Evolutionary conservation across 64 coral and sea anemone genomes (phyloP).

Genomic region (Acropora tenuis): DNA sequence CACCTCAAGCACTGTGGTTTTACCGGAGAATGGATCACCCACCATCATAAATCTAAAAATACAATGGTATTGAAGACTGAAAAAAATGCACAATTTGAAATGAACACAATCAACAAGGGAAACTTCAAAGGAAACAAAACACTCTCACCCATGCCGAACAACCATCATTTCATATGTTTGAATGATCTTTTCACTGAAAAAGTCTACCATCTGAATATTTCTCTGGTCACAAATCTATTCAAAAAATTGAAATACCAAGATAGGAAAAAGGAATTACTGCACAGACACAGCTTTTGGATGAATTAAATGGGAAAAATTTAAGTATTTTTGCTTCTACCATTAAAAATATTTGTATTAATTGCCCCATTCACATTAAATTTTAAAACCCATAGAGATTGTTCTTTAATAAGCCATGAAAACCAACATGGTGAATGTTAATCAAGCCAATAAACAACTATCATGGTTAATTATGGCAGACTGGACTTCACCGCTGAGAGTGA

Average conservation of each 20-base stretch:
- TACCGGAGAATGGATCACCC: constrained; percentile 93
- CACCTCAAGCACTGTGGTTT: constrained; percentile 91
- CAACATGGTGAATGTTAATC: too few species aligned
- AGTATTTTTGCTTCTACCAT: too few species aligned
- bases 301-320: too few species aligned
- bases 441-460: too few species aligned
- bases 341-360: too few species aligned
- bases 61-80: neutral
- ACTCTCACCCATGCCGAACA: constrained; percentile 95
- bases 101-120: neutral
- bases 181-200: constrained; percentile 98
- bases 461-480: too few species aligned
- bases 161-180: constrained; percentile 99
- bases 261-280: too few species aligned
- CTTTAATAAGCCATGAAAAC: too few species aligned
- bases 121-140: neutral
- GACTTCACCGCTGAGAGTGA: too few species aligned
- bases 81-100: neutral
- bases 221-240: constrained; percentile 82
- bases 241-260: neutral
- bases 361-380: too few species aligned
- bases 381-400: neutral
- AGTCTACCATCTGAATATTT: constrained; percentile 91
- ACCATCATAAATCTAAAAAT: constrained; percentile 98
- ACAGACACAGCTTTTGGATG: too few species aligned